phyloP scores from a whole-genome alignment of 1,140 invertebrate genomes.

The Himalopsyche phryganea region DNA sequence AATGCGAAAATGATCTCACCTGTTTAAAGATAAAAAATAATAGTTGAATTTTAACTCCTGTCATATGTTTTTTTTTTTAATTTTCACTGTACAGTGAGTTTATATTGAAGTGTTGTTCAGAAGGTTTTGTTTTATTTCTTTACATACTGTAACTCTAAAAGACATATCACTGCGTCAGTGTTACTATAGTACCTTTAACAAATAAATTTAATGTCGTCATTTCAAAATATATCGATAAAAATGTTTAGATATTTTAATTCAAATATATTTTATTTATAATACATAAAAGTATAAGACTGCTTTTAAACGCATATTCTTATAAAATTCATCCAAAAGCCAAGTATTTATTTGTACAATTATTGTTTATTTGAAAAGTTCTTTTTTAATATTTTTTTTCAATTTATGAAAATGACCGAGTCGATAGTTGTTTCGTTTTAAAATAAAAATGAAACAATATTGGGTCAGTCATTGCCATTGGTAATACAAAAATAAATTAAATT shows the following conservation, averaged over 20 bases:
- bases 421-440: constrained; percentile 10
- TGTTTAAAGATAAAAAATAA: no score
- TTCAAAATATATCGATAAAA: neutral
- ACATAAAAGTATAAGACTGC: constrained; percentile 33
- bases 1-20: no score
- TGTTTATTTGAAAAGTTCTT: neutral
- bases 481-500: constrained; percentile 2
- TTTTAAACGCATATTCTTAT: constrained; percentile 32
- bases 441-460: constrained; percentile 10
- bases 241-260: constrained; percentile 9
- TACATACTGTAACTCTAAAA: neutral
- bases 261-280: constrained; percentile 21
- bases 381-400: neutral
- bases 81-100: no score
- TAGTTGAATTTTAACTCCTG: no score
- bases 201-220: constrained; percentile 18
- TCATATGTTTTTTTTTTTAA: no score
- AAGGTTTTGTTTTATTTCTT: no score
- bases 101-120: no score
- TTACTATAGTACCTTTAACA: neutral
- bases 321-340: constrained; percentile 21
- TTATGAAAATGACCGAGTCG: neutral
- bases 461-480: neutral
- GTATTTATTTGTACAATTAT: constrained; percentile 24
- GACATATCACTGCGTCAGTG: constrained; percentile 1